Evolutionary conservation across 2,888 invertebrate genomes (phyloP).

Genomic region (Litoditis marina): DNA sequence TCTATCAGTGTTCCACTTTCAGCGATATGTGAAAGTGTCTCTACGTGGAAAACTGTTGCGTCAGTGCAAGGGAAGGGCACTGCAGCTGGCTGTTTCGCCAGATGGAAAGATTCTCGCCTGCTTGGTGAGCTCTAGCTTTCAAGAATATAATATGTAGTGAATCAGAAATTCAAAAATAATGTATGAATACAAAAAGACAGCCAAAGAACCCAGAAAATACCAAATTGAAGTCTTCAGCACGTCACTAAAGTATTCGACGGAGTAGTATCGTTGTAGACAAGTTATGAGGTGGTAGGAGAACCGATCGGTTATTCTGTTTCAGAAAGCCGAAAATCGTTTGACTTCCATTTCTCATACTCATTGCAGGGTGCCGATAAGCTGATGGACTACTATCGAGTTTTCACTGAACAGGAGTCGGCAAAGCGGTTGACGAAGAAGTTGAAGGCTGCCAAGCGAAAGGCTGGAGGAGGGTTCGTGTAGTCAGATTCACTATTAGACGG

Average conservation of each 20-base stretch:
- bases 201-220: no score
- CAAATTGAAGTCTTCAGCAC: no score
- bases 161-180: no score
- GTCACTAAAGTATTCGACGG: no score
- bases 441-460: slow-evolving; percentile 61
- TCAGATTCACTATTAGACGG: no score
- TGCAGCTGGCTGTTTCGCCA: slow-evolving; percentile 74
- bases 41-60: slow-evolving; percentile 79
- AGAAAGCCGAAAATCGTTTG: no score
- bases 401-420: slow-evolving; percentile 75
- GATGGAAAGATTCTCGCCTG: slow-evolving; percentile 76
- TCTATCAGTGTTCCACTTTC: slow-evolving; percentile 49
- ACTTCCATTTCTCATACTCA: neutral
- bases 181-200: no score
- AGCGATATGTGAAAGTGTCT: slow-evolving; percentile 74
- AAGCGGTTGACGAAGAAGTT: slow-evolving; percentile 78
- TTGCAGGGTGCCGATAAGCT: slow-evolving; percentile 73
- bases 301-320: no score
- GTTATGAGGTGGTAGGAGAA: no score
- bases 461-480: slow-evolving; percentile 15
- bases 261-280: no score
- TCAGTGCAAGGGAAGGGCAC: slow-evolving; percentile 76
- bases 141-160: no score
- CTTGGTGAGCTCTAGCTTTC: slow-evolving; percentile 69
- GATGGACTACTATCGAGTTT: slow-evolving; percentile 80